Conservation (phyloP, 2,113 vertebrate genomes). For the Pyrgilauda ruficollis region DNA sequence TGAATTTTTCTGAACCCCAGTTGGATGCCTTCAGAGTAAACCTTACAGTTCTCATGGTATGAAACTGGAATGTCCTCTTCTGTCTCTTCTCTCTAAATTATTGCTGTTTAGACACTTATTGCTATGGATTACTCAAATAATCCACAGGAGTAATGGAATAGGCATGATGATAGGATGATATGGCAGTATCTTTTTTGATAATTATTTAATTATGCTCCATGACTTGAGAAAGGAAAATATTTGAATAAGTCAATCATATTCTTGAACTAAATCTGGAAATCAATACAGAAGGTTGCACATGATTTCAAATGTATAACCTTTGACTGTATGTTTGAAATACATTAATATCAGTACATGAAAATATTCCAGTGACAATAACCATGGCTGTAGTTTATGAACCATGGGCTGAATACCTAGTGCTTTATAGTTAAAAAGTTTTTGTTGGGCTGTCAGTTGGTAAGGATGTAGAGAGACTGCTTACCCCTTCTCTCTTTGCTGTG, state of each 20-base stretch:
- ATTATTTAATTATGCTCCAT: not conserved
- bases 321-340: not conserved
- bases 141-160: not conserved
- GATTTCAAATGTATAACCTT: not conserved
- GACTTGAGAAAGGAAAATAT: not conserved
- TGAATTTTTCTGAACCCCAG: not conserved
- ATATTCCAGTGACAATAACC: not conserved
- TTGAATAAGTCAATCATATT: not conserved
- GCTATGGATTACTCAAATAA: not conserved
- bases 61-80: not conserved
- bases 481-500: not conserved
- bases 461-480: not conserved
- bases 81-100: not conserved
- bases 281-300: not conserved
- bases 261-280: not conserved
- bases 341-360: not conserved
- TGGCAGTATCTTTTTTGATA: not conserved
- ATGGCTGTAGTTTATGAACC: not conserved
- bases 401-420: not conserved
- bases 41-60: not conserved
- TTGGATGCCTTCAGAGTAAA: not conserved
- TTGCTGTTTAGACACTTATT: not conserved
- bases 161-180: not conserved
- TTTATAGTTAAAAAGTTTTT: not conserved
- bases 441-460: not conserved